Evolutionary conservation across 2,113 vertebrate species (phyloP).

Genomic region (Entomyzon cyanotis): DNA sequence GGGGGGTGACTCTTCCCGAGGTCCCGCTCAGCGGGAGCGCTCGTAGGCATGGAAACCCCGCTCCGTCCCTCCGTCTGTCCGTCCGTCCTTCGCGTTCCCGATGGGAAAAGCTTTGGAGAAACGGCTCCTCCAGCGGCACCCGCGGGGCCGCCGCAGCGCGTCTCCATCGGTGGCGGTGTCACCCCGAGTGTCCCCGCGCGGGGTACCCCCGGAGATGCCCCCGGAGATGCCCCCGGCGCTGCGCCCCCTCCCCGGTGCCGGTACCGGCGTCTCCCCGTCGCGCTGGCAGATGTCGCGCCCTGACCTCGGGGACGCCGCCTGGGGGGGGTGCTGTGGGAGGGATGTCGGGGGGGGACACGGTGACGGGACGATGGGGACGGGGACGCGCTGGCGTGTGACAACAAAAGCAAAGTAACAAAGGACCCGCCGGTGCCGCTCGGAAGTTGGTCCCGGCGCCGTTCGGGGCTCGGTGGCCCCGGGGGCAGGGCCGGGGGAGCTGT

Average conservation of each 20-base stretch:
- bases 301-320: neutral
- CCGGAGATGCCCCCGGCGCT: neutral
- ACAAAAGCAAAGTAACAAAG: conserved; percentile 60
- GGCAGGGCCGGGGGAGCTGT: neutral
- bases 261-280: neutral
- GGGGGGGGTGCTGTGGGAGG: neutral
- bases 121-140: neutral
- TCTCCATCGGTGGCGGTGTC: neutral
- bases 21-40: neutral
- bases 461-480: neutral
- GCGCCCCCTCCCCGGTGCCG: neutral
- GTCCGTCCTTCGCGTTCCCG: neutral
- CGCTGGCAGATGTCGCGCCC: neutral
- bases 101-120: neutral
- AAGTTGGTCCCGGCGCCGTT: neutral
- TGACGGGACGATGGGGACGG: neutral
- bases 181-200: neutral
- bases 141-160: neutral
- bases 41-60: neutral
- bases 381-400: conserved; percentile 7
- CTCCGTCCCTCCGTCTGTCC: neutral
- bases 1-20: neutral
- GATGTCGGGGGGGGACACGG: neutral
- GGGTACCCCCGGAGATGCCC: neutral
- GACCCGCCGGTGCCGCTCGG: neutral